Percentiles rank a stretch among this genome's conserved stretches.
phyloP scores from a whole-genome alignment of 2,113 vertebrate species.

The Ictalurus furcatus region DNA sequence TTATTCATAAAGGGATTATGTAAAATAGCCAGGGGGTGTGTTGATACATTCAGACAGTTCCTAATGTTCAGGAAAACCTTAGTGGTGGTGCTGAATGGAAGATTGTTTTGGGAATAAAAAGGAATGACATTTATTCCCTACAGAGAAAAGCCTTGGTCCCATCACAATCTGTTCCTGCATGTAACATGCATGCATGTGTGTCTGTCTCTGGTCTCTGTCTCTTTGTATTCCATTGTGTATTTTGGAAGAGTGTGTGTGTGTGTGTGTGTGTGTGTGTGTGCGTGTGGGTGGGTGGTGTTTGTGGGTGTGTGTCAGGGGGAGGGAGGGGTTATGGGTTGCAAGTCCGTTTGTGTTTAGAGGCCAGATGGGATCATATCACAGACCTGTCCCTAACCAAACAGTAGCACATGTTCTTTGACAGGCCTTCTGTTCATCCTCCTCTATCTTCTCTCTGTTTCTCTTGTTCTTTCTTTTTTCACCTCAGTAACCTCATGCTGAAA shows the following conservation, averaged over 20 bases:
- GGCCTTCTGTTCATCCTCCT: conserved; percentile 42
- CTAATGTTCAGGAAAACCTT: conserved; percentile 56
- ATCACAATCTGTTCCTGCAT: conserved; percentile 27
- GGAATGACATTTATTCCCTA: conserved; percentile 42
- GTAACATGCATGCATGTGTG: conserved; percentile 29
- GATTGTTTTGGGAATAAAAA: conserved; percentile 49
- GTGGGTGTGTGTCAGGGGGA: conserved; percentile 2
- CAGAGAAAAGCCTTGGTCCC: conserved; percentile 36
- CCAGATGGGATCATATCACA: conserved; percentile 54
- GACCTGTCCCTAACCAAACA: conserved; percentile 50
- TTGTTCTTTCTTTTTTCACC: conserved; percentile 43
- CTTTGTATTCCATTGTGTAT: not conserved
- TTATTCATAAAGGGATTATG: conserved; percentile 69
- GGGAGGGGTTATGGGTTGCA: conserved; percentile 16
- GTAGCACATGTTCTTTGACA: conserved; percentile 49
- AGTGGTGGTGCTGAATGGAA: conserved; percentile 42
- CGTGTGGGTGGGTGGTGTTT: not conserved
- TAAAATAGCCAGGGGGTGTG: conserved; percentile 59
- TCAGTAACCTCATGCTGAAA: conserved; percentile 38
- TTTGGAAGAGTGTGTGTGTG: not conserved
- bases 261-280: conserved; percentile 24
- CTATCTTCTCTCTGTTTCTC: conserved; percentile 1
- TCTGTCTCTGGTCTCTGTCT: not conserved
- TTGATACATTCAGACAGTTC: conserved; percentile 54
- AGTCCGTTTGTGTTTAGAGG: conserved; percentile 31